Conservation (phyloP, 2,113 vertebrate species). For the Isichthys henryi region DNA sequence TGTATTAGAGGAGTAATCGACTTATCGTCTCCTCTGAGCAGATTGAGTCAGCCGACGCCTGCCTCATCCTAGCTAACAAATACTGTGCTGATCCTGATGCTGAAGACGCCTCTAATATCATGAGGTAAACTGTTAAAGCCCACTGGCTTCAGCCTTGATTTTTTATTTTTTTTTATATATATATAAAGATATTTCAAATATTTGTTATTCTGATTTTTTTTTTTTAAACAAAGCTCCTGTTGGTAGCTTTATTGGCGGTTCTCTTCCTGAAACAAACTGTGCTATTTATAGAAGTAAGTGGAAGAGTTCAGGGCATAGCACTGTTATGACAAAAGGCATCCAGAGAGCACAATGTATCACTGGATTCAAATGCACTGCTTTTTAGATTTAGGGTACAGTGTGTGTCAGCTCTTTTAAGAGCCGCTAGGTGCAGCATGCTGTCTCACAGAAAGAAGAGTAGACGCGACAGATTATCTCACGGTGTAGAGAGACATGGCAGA, state of each 20-base stretch:
- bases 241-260: neutral
- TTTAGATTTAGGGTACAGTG: neutral
- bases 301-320: neutral
- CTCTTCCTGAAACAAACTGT: neutral
- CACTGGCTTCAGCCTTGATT: neutral
- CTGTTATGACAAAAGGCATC: neutral
- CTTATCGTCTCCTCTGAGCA: conserved; percentile 37
- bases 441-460: neutral
- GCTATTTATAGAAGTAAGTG: neutral
- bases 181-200: neutral
- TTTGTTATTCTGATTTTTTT: neutral
- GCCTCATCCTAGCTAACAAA: conserved; percentile 96
- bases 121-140: conserved; percentile 71
- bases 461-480: neutral
- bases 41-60: conserved; percentile 98
- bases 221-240: neutral
- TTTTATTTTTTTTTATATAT: neutral
- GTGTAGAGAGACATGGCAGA: neutral
- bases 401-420: neutral
- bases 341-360: neutral
- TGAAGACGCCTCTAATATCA: conserved; percentile 98
- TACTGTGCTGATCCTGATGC: conserved; percentile 97
- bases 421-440: neutral
- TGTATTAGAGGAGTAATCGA: neutral
- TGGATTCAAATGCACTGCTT: neutral